Evolutionary conservation across 2,888 invertebrate species (phyloP), one percentile per base, ranked within the genome.

Genomic region (Drosophila engyochracea): DNA sequence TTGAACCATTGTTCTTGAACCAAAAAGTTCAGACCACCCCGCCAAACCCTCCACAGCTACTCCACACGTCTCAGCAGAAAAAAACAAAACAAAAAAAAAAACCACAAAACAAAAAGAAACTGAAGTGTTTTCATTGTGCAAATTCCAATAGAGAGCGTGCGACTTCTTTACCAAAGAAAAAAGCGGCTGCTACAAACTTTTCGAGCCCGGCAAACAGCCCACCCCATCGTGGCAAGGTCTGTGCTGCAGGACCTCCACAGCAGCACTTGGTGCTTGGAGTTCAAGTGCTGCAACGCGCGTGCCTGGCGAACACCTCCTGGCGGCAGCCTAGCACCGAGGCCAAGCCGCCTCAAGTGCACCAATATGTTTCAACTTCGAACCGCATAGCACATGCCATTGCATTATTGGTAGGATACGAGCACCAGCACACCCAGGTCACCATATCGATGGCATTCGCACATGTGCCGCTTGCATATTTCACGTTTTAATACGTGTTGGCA

Each of bases 101-200:
- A 28, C n/a, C n/a, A 9, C 14, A 51, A 25, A n/a, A 19, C 39
- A 44, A 22, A 59, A 52, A 65, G 53, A 49, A 83, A 53, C 78
- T 87, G 74, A 76, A 89, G 90, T 84, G 82, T 74, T 82, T 87
- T 74, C 85, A 82, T 87, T 89, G 88, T 91, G 80, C 71, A 83
- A 86, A 91, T 87, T 87, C 87, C 87, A 82, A 89, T 87, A 76
- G 90, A 79, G 85, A 87, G 87, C 79, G 80, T 86, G 90, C 90
- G 82, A 91, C 87, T 89, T 87, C 80, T 74, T 60, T 72, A 64
- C 58, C 52, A 70, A 53, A 49, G 35, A 63, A 62, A 59, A 61
- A 54, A 73, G 58, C 60, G 53, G 59, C 79, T 73, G 78, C 61
- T 73, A 62, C 66, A 90, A 83, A 86, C 64, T 85, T 85, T 83